Conservation (phyloP, 2,888 invertebrate species). For the Pristionchus japonicus region DNA sequence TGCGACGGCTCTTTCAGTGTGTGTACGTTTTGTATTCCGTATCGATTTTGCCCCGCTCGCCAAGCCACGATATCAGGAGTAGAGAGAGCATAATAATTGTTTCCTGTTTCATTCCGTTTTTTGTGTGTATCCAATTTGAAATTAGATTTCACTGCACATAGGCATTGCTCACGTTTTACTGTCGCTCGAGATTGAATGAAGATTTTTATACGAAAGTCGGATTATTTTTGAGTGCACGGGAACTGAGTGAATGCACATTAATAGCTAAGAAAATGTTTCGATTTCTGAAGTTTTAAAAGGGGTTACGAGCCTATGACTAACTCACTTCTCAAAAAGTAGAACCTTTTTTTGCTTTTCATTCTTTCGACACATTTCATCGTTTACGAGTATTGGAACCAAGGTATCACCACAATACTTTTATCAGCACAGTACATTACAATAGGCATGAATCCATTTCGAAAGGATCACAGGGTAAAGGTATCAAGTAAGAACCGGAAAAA, state of each 20-base stretch:
- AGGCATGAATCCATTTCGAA: no score
- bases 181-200: background rate
- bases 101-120: background rate
- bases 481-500: no score
- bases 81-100: constrained; percentile 16
- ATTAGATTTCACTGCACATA: constrained; percentile 30
- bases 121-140: background rate
- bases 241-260: background rate
- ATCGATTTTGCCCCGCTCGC: background rate
- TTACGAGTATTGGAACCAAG: no score
- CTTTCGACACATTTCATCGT: no score
- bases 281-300: no score
- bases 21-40: background rate
- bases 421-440: no score
- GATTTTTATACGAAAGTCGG: background rate
- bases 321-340: no score
- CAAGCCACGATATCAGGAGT: background rate
- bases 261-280: no score
- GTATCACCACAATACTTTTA: no score
- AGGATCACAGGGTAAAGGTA: no score
- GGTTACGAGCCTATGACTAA: no score
- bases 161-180: background rate
- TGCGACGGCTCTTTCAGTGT: constrained; percentile 25
- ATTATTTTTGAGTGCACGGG: background rate
- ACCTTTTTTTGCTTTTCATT: no score